phyloP scores from a whole-genome alignment of 2,888 invertebrate genomes.

The Plemyria rubiginata region DNA sequence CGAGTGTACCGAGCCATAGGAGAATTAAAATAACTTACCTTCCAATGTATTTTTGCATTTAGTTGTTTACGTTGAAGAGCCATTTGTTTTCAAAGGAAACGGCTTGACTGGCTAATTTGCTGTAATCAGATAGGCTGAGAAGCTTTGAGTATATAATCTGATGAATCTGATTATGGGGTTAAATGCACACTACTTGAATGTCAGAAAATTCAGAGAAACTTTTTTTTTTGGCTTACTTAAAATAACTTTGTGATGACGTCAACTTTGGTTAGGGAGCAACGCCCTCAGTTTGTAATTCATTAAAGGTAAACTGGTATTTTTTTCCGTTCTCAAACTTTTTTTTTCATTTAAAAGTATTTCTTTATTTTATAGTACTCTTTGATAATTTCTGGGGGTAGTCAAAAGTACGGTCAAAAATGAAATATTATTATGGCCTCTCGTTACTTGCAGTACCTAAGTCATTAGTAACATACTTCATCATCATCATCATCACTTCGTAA shows the following conservation, averaged over 20 bases:
- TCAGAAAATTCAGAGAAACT: conserved; percentile 12
- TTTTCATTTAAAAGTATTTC: too few species aligned
- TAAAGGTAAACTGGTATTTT: background rate
- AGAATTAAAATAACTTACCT: conserved; percentile 57
- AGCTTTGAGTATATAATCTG: conserved; percentile 13
- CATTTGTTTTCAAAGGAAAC: conserved; percentile 25
- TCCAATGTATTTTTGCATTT: conserved; percentile 41
- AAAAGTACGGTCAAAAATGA: too few species aligned
- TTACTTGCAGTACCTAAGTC: too few species aligned
- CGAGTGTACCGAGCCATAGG: conserved; percentile 42
- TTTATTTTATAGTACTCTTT: too few species aligned
- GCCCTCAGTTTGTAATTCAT: conserved; percentile 5
- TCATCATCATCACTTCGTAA: too few species aligned
- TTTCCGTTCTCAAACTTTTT: too few species aligned
- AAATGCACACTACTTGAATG: conserved; percentile 4
- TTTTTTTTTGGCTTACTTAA: conserved; percentile 8
- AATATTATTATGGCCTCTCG: too few species aligned
- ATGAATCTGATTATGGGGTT: conserved; percentile 22
- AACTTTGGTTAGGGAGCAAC: conserved; percentile 7
- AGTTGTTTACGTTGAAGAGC: conserved; percentile 28
- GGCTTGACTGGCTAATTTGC: conserved; percentile 38
- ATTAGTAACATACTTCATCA: too few species aligned
- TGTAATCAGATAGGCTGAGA: conserved; percentile 17
- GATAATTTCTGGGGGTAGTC: too few species aligned
- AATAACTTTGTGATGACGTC: conserved; percentile 8